These are phyloP conservation scores for Chaetophractus vellerosus DNA, from an alignment of 2,797 vertebrate species.

Conservation along the genomic window DNA sequence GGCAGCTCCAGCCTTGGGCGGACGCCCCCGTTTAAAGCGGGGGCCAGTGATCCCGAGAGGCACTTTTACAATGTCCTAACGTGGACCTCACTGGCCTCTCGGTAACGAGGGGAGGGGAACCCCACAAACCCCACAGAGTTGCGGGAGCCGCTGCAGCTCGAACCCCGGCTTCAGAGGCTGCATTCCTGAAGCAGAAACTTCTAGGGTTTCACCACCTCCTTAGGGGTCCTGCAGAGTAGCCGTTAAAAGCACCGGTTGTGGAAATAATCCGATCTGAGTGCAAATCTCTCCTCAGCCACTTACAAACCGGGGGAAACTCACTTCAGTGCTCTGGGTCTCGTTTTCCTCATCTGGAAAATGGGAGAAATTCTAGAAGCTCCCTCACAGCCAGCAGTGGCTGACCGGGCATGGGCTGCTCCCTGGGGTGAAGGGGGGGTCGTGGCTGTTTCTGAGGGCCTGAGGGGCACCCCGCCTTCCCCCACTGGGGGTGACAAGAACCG, in stretches of 20 bases:
- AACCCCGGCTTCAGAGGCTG: not conserved
- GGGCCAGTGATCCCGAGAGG: not conserved
- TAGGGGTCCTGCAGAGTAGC: not conserved
- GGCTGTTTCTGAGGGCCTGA: not conserved
- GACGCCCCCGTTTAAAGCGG: not conserved
- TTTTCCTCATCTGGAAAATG: not conserved
- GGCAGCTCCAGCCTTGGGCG: not conserved
- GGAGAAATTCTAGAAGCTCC: constrained; percentile 28
- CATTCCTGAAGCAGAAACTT: not conserved
- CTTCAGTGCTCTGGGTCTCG: not conserved
- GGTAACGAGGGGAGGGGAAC: not conserved
- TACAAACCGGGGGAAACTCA: not conserved
- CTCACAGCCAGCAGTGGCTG: not conserved
- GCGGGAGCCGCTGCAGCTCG: not conserved
- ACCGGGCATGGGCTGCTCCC: not conserved
- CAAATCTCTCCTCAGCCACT: not conserved
- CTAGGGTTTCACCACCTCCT: not conserved
- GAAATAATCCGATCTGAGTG: not conserved
- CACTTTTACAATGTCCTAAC: not conserved
- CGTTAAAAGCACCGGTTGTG: not conserved
- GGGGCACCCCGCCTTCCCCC: not conserved
- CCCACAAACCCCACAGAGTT: not conserved
- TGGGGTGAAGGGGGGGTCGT: not conserved
- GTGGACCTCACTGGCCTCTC: not conserved
- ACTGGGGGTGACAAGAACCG: not conserved